Evolutionary conservation across 2,888 invertebrate species (phyloP).

Genomic region (Pristionchus fissidentatus): DNA sequence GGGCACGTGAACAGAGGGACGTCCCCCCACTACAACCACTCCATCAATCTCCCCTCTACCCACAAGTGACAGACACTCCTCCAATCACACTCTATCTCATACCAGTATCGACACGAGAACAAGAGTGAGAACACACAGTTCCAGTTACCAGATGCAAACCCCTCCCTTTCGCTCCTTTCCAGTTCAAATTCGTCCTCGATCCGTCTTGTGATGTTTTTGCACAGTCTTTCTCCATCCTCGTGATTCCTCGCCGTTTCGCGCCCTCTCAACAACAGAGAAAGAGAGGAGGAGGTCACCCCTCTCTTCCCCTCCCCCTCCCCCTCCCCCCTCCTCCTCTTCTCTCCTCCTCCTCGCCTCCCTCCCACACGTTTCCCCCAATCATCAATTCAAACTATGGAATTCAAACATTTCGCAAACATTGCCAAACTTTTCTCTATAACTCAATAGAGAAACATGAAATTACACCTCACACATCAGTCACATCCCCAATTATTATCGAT

Average conservation of each 20-base stretch:
- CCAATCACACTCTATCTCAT: background rate
- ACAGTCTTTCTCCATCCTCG: slow-evolving; percentile 6
- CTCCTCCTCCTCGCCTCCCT: background rate
- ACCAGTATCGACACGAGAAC: background rate
- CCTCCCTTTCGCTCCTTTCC: background rate
- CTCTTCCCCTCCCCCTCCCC: background rate
- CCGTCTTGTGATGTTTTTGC: slow-evolving; percentile 24
- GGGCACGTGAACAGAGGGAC: slow-evolving; percentile 22
- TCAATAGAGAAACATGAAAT: no score
- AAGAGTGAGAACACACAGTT: background rate
- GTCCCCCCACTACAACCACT: no score
- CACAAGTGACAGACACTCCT: background rate
- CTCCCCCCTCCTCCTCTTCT: background rate
- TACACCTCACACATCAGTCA: background rate
- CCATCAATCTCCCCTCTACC: background rate
- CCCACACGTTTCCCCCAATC: no score
- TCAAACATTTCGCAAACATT: no score
- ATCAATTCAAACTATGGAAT: no score
- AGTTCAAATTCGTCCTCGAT: background rate
- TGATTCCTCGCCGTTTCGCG: slow-evolving; percentile 23
- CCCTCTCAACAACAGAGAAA: background rate
- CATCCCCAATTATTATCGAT: background rate
- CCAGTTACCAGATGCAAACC: background rate
- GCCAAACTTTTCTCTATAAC: no score
- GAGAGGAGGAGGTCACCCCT: no score